Base-by-base conservation (phyloP, 2,797 vertebrate genomes). In the Hyperoplus immaculatus region DNA sequence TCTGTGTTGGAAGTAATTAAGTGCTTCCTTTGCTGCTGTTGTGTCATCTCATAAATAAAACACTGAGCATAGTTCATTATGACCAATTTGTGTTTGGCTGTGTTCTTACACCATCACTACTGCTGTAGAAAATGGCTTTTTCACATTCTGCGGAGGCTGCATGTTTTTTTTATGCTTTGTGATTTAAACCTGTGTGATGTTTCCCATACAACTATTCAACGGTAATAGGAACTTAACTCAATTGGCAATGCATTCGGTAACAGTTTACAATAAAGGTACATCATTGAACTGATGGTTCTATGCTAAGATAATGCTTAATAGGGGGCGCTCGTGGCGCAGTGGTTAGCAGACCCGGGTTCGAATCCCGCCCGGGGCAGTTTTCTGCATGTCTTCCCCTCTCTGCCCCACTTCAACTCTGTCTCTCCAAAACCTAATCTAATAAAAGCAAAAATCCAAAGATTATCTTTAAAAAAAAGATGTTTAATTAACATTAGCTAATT, bases 21-120 rank as follows among this genome's bases (percentile, higher is more conserved):
- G 61, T 69, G 50, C 56, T 85, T 82, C 69, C 60, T 29, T 51
- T 39, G 67, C 69, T 86, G 72, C 74, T 77, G 68, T 36, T 29
- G 29, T 81, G 68, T 75, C 36, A 15, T 72, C 71, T 85, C 84
- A 85, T 92, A 80, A 90, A 88, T 92, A 80, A 87, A 88, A 83
- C 54, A 71, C 49, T 58, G 38, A 39, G 54, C 51, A 66, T 79
- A 73, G 76, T 76, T 83, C 61, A 18, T 83, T 83, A 85, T 69
- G 74, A 84, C 77, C 72, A 42, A 71, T 77, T 84, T 80, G 74
- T 89, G 55, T 85, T 85, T 41, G 58, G 60, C 49, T 15, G 13
- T 75, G 75, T 78, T n/a, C 74, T 55, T 75, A 80, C 86, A 75
- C 63, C 72, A 78, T 87, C 69, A 29, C 29, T 29, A 61, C 75